phyloP scores from a whole-genome alignment of 2,113 vertebrate genomes.

The Craseonycteris thonglongyai region DNA sequence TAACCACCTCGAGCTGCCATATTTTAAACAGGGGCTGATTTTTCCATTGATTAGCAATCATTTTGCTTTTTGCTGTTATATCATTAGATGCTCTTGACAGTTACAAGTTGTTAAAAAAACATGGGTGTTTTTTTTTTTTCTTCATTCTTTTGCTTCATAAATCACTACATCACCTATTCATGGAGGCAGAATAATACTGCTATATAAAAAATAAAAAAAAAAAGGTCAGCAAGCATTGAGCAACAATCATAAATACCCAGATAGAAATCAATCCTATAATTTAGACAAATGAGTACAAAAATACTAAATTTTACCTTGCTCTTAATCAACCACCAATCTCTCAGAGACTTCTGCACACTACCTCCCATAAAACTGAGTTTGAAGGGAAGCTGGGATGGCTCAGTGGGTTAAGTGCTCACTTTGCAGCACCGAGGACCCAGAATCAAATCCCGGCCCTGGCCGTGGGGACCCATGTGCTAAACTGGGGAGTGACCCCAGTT shows the following conservation, averaged over 20 bases:
- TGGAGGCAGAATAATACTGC: background rate
- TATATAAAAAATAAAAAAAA: too few species aligned
- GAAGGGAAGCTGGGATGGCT: too few species aligned
- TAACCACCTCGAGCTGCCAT: background rate
- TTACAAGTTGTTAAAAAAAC: slow-evolving; percentile 38
- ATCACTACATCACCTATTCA: background rate
- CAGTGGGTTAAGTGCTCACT: too few species aligned
- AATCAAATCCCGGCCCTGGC: too few species aligned
- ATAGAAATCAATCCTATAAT: background rate
- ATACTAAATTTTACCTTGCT: background rate
- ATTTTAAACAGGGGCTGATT: slow-evolving; percentile 1
- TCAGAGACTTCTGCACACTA: background rate
- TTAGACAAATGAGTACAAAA: slow-evolving; percentile 6
- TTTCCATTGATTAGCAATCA: slow-evolving; percentile 29
- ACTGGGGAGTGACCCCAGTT: too few species aligned
- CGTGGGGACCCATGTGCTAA: too few species aligned
- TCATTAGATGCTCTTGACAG: background rate
- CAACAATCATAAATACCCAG: background rate
- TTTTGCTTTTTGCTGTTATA: background rate
- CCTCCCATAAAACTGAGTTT: background rate
- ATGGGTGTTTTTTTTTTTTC: background rate
- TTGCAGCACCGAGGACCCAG: too few species aligned
- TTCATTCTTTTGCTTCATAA: background rate
- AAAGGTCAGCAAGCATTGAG: background rate
- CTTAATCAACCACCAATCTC: background rate